Evolutionary conservation across 2,888 invertebrate genomes (phyloP).

Genomic region (Dyspetes luteomarginatus): DNA sequence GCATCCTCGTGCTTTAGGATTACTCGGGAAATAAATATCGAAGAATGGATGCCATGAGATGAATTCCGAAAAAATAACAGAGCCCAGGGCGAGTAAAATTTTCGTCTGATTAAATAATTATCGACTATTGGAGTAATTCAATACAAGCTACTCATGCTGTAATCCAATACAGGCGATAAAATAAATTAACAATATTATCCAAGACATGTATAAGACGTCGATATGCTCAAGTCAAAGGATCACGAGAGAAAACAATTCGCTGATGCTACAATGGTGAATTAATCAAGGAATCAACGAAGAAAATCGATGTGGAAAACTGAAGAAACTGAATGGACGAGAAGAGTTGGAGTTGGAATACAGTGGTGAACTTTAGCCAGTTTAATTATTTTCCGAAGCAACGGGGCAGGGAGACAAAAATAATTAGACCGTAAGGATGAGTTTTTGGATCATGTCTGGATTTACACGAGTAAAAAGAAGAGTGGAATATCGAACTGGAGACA

Average conservation of each 20-base stretch:
- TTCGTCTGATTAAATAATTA: no score
- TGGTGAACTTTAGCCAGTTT: not conserved
- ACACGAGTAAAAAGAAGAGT: not conserved
- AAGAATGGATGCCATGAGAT: no score
- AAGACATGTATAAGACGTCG: no score
- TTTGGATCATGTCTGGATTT: not conserved
- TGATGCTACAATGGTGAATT: not conserved
- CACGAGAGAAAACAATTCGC: not conserved
- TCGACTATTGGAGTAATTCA: no score
- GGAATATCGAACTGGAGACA: not conserved
- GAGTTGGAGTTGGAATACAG: not conserved
- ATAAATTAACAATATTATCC: no score
- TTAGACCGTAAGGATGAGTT: not conserved
- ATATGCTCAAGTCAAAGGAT: not conserved
- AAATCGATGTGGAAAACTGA: not conserved
- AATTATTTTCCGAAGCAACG: not conserved
- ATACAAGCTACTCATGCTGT: no score
- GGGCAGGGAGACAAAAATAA: not conserved
- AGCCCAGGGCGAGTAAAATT: no score
- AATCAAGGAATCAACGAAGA: not conserved
- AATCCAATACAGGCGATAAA: no score
- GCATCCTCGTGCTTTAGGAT: no score
- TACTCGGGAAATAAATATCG: no score
- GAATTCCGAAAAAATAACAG: no score
- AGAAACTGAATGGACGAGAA: not conserved